Conservation (phyloP, 2,797 vertebrate genomes). For the Brachyrhaphis roseni region DNA sequence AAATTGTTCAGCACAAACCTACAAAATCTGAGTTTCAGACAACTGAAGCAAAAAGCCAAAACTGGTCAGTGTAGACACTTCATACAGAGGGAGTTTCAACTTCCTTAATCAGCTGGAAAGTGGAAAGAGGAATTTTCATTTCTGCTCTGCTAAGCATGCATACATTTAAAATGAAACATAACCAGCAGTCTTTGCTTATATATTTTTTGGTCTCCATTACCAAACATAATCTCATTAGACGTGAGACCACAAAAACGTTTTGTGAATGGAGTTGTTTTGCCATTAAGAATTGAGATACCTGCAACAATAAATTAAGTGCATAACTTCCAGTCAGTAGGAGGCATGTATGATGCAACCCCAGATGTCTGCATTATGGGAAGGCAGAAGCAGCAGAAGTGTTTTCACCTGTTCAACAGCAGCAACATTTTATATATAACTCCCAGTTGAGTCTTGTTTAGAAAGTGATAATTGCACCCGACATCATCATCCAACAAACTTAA, state of each 20-base stretch:
- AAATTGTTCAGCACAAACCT: not conserved
- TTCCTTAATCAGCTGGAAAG: not conserved
- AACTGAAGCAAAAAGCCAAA: not conserved
- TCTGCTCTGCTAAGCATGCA: not conserved
- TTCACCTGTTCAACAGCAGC: not conserved
- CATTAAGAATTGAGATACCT: not conserved
- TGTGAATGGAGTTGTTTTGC: not conserved
- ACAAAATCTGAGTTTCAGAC: conserved; percentile 1
- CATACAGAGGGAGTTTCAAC: not conserved
- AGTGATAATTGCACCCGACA: conserved; percentile 1
- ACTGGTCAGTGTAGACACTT: not conserved
- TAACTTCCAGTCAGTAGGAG: not conserved
- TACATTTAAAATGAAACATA: not conserved
- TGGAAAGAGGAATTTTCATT: not conserved
- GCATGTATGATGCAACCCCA: not conserved
- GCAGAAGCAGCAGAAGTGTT: not conserved
- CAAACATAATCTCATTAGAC: not conserved
- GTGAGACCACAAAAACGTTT: not conserved
- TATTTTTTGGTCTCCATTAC: not conserved
- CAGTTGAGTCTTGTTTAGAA: not conserved
- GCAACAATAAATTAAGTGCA: not conserved
- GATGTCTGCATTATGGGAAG: not conserved
- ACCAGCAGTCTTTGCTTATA: not conserved
- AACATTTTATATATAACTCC: not conserved
- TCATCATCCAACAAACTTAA: not conserved